Evolutionary conservation across 2,113 vertebrate species (phyloP).

Genomic region (Ahaetulla prasina): DNA sequence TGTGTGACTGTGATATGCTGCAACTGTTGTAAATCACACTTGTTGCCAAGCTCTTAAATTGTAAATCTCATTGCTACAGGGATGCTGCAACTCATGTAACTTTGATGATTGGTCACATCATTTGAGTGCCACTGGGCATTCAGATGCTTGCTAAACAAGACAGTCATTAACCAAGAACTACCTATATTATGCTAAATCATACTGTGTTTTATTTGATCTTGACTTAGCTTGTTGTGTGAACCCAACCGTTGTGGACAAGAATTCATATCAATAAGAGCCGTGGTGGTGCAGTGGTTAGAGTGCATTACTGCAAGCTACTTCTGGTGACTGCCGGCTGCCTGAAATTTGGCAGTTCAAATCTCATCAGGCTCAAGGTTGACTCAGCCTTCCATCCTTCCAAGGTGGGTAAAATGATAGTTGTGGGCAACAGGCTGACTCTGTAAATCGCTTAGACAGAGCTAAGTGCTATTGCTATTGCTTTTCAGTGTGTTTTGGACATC

Average conservation of each 20-base stretch:
- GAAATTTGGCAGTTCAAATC: too few species aligned
- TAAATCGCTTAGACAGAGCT: too few species aligned
- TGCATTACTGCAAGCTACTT: too few species aligned
- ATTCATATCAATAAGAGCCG: not conserved
- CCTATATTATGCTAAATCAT: not conserved
- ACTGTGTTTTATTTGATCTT: not conserved
- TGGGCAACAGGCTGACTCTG: too few species aligned
- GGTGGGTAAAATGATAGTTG: too few species aligned
- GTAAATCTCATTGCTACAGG: not conserved
- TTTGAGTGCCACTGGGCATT: not conserved
- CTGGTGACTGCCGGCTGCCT: too few species aligned
- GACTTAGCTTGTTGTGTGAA: not conserved
- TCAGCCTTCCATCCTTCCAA: too few species aligned
- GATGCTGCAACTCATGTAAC: not conserved
- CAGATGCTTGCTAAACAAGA: not conserved
- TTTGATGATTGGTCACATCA: not conserved
- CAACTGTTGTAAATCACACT: not conserved
- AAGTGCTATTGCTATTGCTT: not conserved
- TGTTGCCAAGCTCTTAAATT: not conserved
- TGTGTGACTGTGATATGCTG: not conserved
- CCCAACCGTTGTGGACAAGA: not conserved
- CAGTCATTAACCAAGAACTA: not conserved
- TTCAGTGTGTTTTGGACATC: not conserved
- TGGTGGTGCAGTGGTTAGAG: too few species aligned
- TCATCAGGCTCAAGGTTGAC: too few species aligned